Percentiles rank a stretch among this genome's conserved stretches.
These are phyloP conservation scores for Salvelinus namaycush DNA, from an alignment of 2,113 vertebrate species.

Conservation along the genomic window DNA sequence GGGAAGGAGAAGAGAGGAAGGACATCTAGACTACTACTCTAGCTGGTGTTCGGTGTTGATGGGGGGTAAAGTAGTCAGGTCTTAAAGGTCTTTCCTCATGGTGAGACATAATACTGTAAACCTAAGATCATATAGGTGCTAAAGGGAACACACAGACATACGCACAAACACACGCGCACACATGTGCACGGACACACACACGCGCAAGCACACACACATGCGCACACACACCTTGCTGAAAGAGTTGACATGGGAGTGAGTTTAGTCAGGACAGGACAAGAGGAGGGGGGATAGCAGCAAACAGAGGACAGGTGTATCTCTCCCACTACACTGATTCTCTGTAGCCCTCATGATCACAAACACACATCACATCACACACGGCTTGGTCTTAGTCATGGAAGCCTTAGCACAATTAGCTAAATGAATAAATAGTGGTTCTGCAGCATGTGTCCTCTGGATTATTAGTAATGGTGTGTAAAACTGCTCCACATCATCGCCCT, in stretches of 20 bases:
- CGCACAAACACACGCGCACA: too few species aligned
- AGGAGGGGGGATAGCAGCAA: too few species aligned
- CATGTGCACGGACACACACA: neutral
- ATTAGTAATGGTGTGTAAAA: slow-evolving; percentile 39
- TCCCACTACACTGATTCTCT: neutral
- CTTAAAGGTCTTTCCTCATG: neutral
- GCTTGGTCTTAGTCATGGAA: neutral
- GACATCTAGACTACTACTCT: neutral
- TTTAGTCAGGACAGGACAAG: neutral
- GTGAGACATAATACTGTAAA: neutral
- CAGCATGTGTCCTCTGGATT: slow-evolving; percentile 26
- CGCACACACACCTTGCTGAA: neutral
- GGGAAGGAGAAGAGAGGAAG: neutral
- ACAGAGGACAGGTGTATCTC: neutral
- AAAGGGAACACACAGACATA: neutral
- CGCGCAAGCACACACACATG: too few species aligned
- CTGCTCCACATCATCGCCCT: slow-evolving; percentile 16
- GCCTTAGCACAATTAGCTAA: neutral
- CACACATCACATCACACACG: neutral
- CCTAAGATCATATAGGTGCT: neutral
- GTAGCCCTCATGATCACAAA: neutral
- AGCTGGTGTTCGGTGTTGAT: neutral
- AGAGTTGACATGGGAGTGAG: neutral
- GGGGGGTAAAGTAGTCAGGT: neutral
- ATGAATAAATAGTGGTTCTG: slow-evolving; percentile 8